Conservation (phyloP, 2,113 vertebrate genomes). For the Hypanus sabinus region DNA sequence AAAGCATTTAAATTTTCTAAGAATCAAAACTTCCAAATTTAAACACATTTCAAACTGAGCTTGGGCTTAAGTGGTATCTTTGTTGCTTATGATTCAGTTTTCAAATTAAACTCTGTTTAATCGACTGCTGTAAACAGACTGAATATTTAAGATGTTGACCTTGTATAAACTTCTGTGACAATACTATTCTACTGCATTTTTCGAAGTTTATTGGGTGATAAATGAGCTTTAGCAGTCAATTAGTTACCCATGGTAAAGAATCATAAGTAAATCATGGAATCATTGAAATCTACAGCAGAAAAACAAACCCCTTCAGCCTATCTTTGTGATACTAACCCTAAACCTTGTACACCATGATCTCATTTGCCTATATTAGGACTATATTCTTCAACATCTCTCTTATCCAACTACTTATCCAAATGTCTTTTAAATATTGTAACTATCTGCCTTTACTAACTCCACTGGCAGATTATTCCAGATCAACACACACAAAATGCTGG, state of each 20-base stretch:
- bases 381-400: no score
- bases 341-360: no score
- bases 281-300: neutral
- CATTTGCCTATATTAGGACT: no score
- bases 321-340: no score
- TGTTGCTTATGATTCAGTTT: neutral
- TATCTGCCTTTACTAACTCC: no score
- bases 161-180: neutral
- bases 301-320: no score
- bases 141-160: neutral
- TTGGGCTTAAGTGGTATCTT: neutral
- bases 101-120: neutral
- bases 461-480: no score
- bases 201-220: neutral
- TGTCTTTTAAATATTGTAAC: no score
- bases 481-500: no score
- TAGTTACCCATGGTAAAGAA: neutral
- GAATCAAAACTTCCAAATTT: neutral
- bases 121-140: neutral
- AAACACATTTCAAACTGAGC: neutral
- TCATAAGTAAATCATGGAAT: neutral
- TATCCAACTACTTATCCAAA: no score
- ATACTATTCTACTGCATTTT: neutral
- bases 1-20: neutral
- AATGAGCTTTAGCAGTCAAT: neutral